Base-by-base conservation (phyloP, 2,113 vertebrate genomes). In the Rhinogobius similis region DNA sequence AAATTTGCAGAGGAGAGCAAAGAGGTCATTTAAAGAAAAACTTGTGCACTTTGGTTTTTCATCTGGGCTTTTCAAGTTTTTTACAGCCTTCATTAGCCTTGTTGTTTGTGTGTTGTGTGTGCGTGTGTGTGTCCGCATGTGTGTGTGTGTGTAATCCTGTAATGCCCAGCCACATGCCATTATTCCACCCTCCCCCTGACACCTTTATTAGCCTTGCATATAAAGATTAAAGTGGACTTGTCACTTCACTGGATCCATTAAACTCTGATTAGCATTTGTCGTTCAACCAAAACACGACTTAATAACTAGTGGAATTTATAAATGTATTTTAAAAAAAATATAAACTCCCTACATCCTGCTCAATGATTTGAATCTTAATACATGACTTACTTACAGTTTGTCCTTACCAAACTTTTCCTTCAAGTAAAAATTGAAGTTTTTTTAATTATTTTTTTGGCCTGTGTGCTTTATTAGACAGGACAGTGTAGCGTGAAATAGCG, bases 121-220 rank as follows among this genome's bases (percentile, higher is more conserved):
- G 32, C 9, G 32, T 36, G 32, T 36, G 32, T 5, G 32, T 1
- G 32, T 5, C 5, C 9, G 32, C 9, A 8, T 5, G 5, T 77
- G 41, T 79, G 32, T 77, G 62, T 79, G 72, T 79, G 64, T 65
- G 83, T 85, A 90, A 89, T 89, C 86, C 76, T 39, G 63, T 84
- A 76, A 83, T 73, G 75, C 85, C 66, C 39, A 70, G 85, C 72
- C 75, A 81, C 83, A 84, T 73, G 82, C 74, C 46, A 79, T 88
- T 87, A 81, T 67, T 62, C 44, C 61, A 48, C 64, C 62, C 77
- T 77, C 44, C 76, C 72, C 78, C 65, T 90, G 89, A 91, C 84
- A 87, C 87, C 86, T 89, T 90, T 73, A 91, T 90, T 86, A 72
- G 48, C 7, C 48, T 53, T 27, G 56, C 58, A 71, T 53, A 75